Conservation (phyloP, 2,888 invertebrate genomes). For the Watsonalla cultraria region DNA sequence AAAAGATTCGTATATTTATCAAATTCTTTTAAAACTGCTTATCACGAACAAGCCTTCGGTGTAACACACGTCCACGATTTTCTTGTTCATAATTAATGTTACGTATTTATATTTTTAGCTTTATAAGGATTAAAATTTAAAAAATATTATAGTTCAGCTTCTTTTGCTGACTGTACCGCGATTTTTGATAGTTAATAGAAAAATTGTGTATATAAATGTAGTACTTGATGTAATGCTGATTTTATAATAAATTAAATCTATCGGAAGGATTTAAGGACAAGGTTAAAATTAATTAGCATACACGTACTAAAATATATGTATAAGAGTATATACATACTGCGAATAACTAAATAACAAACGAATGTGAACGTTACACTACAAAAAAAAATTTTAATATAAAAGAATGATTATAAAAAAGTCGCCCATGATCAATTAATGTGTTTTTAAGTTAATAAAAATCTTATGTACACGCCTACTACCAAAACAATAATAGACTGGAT, state of each 20-base stretch:
- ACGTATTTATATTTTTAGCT: too few species aligned
- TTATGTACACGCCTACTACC: slow-evolving; percentile 67
- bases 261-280: slow-evolving; percentile 19
- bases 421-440: slow-evolving; percentile 9
- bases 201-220: slow-evolving; percentile 2
- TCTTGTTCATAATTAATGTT: too few species aligned
- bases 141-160: too few species aligned
- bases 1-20: too few species aligned
- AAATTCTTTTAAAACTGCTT: too few species aligned
- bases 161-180: too few species aligned
- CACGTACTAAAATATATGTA: slow-evolving; percentile 50
- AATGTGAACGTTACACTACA: slow-evolving; percentile 36
- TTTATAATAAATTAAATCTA: slow-evolving; percentile 28
- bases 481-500: slow-evolving; percentile 54
- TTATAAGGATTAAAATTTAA: too few species aligned
- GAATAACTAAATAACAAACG: slow-evolving; percentile 73
- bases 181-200: too few species aligned
- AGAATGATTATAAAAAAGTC: slow-evolving; percentile 3
- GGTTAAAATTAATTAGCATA: slow-evolving; percentile 36
- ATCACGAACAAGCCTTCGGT: too few species aligned
- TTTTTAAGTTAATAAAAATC: slow-evolving; percentile 67
- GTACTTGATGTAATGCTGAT: slow-evolving; percentile 35
- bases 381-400: slow-evolving; percentile 12
- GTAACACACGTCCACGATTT: too few species aligned
- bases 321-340: slow-evolving; percentile 54